Evolutionary conservation across 2,113 vertebrate species (phyloP).

Genomic region (Suncus etruscus): DNA sequence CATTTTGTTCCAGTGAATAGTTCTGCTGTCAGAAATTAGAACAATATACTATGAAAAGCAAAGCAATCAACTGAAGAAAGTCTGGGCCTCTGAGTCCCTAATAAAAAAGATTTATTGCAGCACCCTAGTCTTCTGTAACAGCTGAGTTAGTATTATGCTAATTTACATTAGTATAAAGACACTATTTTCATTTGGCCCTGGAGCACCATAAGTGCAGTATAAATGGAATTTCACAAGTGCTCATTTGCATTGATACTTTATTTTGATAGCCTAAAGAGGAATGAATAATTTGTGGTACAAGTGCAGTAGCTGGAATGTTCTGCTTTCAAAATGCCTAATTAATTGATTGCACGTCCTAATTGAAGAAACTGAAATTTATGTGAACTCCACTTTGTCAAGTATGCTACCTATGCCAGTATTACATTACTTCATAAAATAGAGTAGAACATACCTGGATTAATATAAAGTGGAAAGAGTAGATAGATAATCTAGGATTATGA

Average conservation of each 20-base stretch:
- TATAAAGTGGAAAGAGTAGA: not conserved
- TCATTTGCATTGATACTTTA: not conserved
- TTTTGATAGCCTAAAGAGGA: conserved; percentile 36
- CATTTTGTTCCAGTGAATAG: not conserved
- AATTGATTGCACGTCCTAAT: not conserved
- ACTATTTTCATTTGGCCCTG: not conserved
- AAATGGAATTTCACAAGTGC: conserved; percentile 17
- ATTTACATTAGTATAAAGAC: not conserved
- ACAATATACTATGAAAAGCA: not conserved
- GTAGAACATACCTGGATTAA: not conserved
- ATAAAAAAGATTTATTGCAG: not conserved
- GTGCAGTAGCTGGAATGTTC: not conserved
- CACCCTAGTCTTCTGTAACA: not conserved
- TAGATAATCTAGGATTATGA: not conserved
- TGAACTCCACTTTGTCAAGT: not conserved
- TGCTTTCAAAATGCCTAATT: conserved; percentile 22
- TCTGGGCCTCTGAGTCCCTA: not conserved
- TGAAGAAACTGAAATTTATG: not conserved
- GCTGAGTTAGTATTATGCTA: not conserved
- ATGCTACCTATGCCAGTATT: not conserved
- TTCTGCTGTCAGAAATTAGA: not conserved
- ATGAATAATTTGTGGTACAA: conserved; percentile 15
- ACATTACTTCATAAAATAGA: not conserved
- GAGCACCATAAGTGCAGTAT: not conserved
- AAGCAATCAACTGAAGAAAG: not conserved